Evolutionary conservation across 2,888 invertebrate species (phyloP).

Genomic region (Cryptophagus acutangulus): DNA sequence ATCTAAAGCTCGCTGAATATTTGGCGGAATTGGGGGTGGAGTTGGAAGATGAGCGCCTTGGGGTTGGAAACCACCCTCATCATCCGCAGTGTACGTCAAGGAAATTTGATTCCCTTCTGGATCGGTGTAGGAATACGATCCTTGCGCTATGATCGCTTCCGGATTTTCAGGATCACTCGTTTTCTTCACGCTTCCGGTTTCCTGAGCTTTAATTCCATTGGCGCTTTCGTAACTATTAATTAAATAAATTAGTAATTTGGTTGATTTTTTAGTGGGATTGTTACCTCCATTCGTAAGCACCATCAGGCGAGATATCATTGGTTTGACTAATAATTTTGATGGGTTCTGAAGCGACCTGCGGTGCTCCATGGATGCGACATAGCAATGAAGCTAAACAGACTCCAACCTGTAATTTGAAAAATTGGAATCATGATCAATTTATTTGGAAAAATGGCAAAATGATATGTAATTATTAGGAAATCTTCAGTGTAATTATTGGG

Average conservation of each 20-base stretch:
- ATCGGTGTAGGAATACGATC: constrained; percentile 64
- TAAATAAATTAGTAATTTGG: constrained; percentile 2
- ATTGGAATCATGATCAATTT: too few species aligned
- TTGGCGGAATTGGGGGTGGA: constrained; percentile 70
- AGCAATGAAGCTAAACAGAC: constrained; percentile 15
- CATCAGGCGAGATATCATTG: constrained; percentile 67
- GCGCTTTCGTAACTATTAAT: constrained; percentile 69
- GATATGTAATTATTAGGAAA: too few species aligned
- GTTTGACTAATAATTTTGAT: constrained; percentile 66
- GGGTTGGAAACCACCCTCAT: constrained; percentile 57
- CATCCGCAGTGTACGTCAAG: constrained; percentile 66
- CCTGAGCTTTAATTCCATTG: constrained; percentile 76
- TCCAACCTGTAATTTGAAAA: constrained; percentile 23
- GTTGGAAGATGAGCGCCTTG: constrained; percentile 71
- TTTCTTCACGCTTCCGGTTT: constrained; percentile 71
- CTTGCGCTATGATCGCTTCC: constrained; percentile 64
- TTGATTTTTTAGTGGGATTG: constrained; percentile 5
- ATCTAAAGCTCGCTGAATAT: constrained; percentile 69
- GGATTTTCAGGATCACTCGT: constrained; percentile 61
- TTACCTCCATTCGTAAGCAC: constrained; percentile 68
- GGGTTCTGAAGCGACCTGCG: constrained; percentile 57
- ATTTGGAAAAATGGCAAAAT: too few species aligned
- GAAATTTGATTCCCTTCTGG: constrained; percentile 67
- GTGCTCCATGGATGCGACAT: constrained; percentile 45
- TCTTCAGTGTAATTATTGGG: too few species aligned